Evolutionary conservation across 2,888 invertebrate species (phyloP).

Genomic region (Synanthedon vespiformis): DNA sequence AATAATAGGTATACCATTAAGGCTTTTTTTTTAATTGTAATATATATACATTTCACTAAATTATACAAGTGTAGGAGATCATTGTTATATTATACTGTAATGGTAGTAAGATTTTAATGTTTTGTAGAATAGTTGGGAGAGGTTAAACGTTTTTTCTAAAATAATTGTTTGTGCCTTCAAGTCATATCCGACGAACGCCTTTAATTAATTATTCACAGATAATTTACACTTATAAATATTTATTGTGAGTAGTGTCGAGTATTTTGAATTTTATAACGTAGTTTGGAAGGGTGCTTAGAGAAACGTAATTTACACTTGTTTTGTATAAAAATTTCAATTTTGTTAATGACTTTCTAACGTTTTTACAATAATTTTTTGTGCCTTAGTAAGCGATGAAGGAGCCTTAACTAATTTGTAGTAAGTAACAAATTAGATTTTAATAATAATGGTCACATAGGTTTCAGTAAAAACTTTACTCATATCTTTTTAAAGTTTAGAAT

Average conservation of each 20-base stretch:
- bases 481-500: too few species aligned
- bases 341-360: not conserved
- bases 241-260: not conserved
- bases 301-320: slow-evolving; percentile 17
- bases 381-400: slow-evolving; percentile 66
- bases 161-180: not conserved
- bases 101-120: too few species aligned
- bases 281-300: slow-evolving; percentile 46
- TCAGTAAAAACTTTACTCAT: too few species aligned
- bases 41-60: slow-evolving; percentile 42
- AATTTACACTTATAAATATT: not conserved
- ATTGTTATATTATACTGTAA: too few species aligned
- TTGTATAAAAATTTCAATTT: not conserved
- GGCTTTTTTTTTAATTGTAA: slow-evolving; percentile 45
- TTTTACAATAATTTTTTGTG: slow-evolving; percentile 40
- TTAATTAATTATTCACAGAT: not conserved
- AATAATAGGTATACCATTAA: slow-evolving; percentile 65
- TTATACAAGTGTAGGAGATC: slow-evolving; percentile 30
- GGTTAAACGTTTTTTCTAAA: not conserved
- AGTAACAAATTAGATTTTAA: not conserved
- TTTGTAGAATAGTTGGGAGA: not conserved
- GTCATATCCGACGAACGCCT: not conserved
- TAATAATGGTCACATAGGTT: too few species aligned
- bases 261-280: slow-evolving; percentile 21
- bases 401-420: slow-evolving; percentile 40